Percentiles rank a stretch among this genome's conserved stretches.
Evolutionary conservation across 2,113 vertebrate species (phyloP).

Genomic region (Odontesthes bonariensis): DNA sequence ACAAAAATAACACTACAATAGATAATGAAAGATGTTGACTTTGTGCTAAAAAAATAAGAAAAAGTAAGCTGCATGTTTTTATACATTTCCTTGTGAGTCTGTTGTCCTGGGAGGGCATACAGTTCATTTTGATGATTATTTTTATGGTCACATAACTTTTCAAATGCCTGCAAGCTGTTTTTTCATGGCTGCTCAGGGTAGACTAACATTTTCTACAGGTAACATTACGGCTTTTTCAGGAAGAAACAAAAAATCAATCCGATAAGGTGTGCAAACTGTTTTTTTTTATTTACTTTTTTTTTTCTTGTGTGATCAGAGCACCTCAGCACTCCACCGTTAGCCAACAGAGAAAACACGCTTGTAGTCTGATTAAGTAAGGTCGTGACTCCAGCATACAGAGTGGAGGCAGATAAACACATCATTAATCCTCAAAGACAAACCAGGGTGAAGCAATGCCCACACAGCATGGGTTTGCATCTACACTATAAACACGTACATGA

Average conservation of each 20-base stretch:
- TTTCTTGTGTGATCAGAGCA: not conserved
- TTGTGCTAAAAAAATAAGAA: no score
- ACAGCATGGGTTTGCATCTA: not conserved
- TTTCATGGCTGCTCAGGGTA: not conserved
- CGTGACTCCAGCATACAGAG: not conserved
- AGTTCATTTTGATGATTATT: no score
- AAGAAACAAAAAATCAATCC: constrained; percentile 3
- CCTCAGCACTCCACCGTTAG: constrained; percentile 20
- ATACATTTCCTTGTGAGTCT: no score
- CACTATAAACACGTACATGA: not conserved
- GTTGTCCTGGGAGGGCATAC: no score
- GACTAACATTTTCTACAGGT: constrained; percentile 18
- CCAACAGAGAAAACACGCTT: constrained; percentile 35
- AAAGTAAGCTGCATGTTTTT: no score
- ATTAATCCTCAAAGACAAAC: constrained; percentile 56
- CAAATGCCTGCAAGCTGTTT: not conserved
- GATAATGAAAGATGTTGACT: no score
- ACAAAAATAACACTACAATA: no score
- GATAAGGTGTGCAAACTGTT: not conserved
- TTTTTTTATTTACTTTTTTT: not conserved
- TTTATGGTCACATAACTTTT: no score
- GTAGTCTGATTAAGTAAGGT: constrained; percentile 45
- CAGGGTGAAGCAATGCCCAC: not conserved
- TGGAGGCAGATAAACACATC: constrained; percentile 52
- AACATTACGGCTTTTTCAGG: not conserved